Percentiles rank a stretch among this genome's conserved stretches.
These are phyloP conservation scores for Lasius platythorax DNA, from an alignment of 2,888 invertebrate genomes.

Conservation along the genomic window DNA sequence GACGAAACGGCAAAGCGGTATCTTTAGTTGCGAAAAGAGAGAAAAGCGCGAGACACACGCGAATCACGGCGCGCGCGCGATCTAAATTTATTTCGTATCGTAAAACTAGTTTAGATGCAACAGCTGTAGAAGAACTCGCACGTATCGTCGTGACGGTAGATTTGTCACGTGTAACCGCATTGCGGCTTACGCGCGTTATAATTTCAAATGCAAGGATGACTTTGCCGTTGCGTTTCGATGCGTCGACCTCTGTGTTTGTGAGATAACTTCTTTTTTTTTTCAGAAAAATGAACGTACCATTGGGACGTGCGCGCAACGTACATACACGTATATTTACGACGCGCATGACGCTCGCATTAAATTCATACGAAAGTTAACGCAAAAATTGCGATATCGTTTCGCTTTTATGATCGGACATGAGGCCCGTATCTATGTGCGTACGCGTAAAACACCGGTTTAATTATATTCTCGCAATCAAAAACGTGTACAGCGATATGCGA, in stretches of 20 bases:
- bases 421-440: neutral
- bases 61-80: slow-evolving; percentile 13
- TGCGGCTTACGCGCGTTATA: slow-evolving; percentile 42
- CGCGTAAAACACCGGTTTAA: slow-evolving; percentile 46
- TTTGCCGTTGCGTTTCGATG: slow-evolving; percentile 36
- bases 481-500: slow-evolving; percentile 10
- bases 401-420: slow-evolving; percentile 30
- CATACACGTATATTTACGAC: slow-evolving; percentile 17
- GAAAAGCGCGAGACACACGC: neutral
- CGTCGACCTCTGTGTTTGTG: neutral
- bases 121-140: slow-evolving; percentile 63
- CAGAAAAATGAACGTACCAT: neutral
- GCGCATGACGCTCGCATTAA: neutral
- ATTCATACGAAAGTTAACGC: neutral
- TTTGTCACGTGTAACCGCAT: slow-evolving; percentile 68
- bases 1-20: neutral
- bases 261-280: neutral
- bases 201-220: slow-evolving; percentile 60
- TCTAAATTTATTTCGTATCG: slow-evolving; percentile 65
- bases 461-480: slow-evolving; percentile 37
- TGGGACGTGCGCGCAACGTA: slow-evolving; percentile 3
- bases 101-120: slow-evolving; percentile 66
- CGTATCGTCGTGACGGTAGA: slow-evolving; percentile 57
- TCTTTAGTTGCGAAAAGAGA: neutral
- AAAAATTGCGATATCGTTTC: slow-evolving; percentile 24